Base-by-base conservation (phyloP, 92 coral and sea anemone genomes). In the Bergia sp. region DNA sequence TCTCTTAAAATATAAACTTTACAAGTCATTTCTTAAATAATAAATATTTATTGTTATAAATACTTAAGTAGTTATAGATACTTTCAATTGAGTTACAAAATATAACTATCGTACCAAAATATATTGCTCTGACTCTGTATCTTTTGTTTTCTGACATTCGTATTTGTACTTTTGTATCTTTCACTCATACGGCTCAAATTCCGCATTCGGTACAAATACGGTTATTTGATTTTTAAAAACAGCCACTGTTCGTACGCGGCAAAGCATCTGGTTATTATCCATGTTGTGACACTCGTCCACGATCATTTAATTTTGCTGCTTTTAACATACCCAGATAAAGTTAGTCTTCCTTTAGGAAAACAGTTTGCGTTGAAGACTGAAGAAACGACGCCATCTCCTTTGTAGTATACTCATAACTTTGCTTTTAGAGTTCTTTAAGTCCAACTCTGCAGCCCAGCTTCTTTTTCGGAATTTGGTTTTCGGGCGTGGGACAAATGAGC, bases 281-380 rank as follows among this genome's bases (percentile, higher is more conserved):
- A 61, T 61, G 23, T 18, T 4, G 69, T 18, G 67, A 61, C 67
- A 61, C 69, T 61, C 69, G n/a, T 16, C 69, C 69, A 61, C 7
- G 69, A 23, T 61, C 69, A 61, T 61, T 61, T 20, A 61, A 2
- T 61, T 23, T 61, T 21, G 7, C 69, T 61, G 29, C 20, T 61
- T 57, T 61, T 20, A 57, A 12, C 2, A 57, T 5, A 4, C 18
- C 4, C 20, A 37, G 38, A 38, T 1, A 38, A 74, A 72, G 15
- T 38, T 16, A 72, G 75, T n/a, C 44, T 43, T 43, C 7, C 85
- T 38, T 37, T 57, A 81, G 50, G 37, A 61, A 16, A 81, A 81
- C 1, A 81, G 73, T 55, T 39, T 81, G 36, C 49, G 85, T 81
- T 57, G 71, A 81, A 81, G 85, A 16, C 74, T 38, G 49, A 81